A percentile compares a stretch with the other conserved stretches of the same genome.
Conservation (phyloP, 2,113 vertebrate species). For the Thymallus thymallus region DNA sequence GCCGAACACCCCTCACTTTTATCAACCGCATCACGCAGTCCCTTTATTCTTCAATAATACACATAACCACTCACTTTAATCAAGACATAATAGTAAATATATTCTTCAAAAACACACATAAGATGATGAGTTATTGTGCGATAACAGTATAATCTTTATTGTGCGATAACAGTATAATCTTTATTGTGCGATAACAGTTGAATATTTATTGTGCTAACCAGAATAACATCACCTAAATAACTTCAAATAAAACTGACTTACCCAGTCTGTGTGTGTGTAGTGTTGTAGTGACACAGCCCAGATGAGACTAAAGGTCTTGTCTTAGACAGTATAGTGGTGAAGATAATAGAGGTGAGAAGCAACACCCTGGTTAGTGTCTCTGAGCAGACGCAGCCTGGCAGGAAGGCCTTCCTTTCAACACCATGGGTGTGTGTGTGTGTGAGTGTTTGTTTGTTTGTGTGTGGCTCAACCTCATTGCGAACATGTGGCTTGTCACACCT, state of each 20-base stretch:
- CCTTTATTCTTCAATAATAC: too few species aligned
- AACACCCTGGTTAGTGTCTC: constrained; percentile 35
- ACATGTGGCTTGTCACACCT: neutral
- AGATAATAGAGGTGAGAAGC: constrained; percentile 38
- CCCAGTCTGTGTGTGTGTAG: neutral
- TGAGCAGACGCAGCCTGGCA: neutral
- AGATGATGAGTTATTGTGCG: neutral
- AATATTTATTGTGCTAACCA: too few species aligned
- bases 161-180: too few species aligned
- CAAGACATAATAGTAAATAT: too few species aligned
- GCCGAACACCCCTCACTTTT: too few species aligned
- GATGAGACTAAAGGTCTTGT: constrained; percentile 1
- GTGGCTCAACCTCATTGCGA: constrained; percentile 2
- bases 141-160: too few species aligned
- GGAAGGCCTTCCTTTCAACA: constrained; percentile 16
- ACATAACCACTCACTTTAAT: too few species aligned
- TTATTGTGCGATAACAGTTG: too few species aligned
- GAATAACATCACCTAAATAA: neutral
- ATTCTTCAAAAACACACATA: too few species aligned
- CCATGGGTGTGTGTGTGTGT: neutral
- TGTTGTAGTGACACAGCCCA: neutral
- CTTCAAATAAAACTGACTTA: neutral
- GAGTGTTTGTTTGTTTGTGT: too few species aligned
- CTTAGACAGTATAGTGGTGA: neutral
- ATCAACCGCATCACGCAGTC: too few species aligned